Percentiles rank a stretch among this genome's conserved stretches.
Evolutionary conservation across 2,113 vertebrate genomes (phyloP).

Genomic region (Cisticola juncidis): DNA sequence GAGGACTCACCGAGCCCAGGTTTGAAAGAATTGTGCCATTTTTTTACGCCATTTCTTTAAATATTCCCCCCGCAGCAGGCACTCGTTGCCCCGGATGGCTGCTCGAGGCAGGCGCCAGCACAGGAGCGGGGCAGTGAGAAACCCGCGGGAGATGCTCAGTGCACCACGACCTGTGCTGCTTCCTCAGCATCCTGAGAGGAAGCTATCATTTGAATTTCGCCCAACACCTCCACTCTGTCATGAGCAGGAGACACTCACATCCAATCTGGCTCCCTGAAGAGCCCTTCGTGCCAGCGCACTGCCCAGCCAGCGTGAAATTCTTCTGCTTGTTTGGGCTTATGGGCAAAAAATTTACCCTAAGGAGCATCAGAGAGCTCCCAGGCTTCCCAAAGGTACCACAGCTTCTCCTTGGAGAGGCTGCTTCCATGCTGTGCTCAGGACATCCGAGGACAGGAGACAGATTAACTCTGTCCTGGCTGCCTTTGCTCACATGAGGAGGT

Average conservation of each 20-base stretch:
- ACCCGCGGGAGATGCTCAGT: accelerated
- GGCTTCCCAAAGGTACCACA: background rate
- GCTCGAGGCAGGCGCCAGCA: background rate
- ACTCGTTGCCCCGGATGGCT: accelerated
- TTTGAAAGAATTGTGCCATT: background rate
- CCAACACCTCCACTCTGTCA: background rate
- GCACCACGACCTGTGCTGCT: background rate
- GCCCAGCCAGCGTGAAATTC: background rate
- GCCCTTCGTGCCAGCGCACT: background rate
- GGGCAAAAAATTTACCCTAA: background rate
- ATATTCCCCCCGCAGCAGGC: background rate
- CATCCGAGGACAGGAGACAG: background rate
- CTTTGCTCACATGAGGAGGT: background rate
- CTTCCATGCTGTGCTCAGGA: background rate
- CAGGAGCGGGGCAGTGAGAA: background rate
- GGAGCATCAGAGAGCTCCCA: background rate
- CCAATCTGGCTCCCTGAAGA: background rate
- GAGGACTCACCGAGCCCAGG: background rate
- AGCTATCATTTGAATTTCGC: background rate
- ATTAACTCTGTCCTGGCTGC: background rate
- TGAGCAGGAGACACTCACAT: background rate
- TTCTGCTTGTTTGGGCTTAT: background rate
- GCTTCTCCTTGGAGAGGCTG: background rate
- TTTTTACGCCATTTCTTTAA: background rate
- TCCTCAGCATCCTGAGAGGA: background rate